Conservation (phyloP, 2,888 invertebrate species). For the Hylaea fasciaria region DNA sequence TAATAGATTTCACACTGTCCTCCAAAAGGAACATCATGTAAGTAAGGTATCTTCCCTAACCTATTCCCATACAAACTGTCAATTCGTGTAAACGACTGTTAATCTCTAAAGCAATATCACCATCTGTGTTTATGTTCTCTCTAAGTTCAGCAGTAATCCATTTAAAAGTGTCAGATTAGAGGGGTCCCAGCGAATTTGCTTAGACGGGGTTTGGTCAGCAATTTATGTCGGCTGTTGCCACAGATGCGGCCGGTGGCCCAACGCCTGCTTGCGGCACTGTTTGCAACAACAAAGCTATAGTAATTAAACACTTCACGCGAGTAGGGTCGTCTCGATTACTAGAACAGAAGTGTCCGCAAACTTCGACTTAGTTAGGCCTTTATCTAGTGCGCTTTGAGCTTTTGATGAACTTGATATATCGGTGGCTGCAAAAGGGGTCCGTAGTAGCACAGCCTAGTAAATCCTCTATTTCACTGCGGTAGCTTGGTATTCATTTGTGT, state of each 20-base stretch:
- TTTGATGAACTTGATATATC: neutral
- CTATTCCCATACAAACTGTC: constrained; percentile 30
- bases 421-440: neutral
- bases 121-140: constrained; percentile 59
- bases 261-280: constrained; percentile 64
- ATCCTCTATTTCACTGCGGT: too few species aligned
- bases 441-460: too few species aligned
- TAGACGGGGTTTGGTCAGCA: constrained; percentile 69
- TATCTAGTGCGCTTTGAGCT: constrained; percentile 29
- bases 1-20: too few species aligned
- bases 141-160: constrained; percentile 65
- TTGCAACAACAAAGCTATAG: constrained; percentile 75
- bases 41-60: constrained; percentile 5
- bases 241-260: constrained; percentile 65
- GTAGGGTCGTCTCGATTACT: constrained; percentile 46
- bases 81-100: constrained; percentile 21
- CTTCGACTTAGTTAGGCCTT: constrained; percentile 29
- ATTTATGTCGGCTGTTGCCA: constrained; percentile 68
- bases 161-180: constrained; percentile 77
- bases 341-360: constrained; percentile 29
- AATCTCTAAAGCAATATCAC: constrained; percentile 53
- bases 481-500: too few species aligned
- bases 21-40: too few species aligned
- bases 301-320: constrained; percentile 72
- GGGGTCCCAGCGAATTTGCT: constrained; percentile 67